Percentiles rank a stretch among this genome's conserved stretches.
These are phyloP conservation scores for Ctenicera cuprea DNA, from an alignment of 2,888 invertebrate species.

Conservation along the genomic window DNA sequence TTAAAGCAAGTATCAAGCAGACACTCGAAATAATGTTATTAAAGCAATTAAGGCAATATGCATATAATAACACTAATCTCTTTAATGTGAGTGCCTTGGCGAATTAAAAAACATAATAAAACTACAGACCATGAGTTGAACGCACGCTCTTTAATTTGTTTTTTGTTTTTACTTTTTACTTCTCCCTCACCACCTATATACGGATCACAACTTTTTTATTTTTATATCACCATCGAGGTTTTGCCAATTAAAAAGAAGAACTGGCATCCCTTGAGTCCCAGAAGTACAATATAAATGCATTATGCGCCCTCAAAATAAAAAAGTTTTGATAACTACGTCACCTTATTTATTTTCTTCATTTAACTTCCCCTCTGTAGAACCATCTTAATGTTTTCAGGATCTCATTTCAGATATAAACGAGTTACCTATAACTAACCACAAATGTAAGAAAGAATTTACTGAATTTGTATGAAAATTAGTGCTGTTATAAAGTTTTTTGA, in stretches of 20 bases:
- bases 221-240: constrained; percentile 72
- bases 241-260: constrained; percentile 70
- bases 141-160: constrained; percentile 59
- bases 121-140: constrained; percentile 53
- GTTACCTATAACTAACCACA: constrained; percentile 5
- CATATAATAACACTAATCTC: constrained; percentile 56
- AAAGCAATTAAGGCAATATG: constrained; percentile 57
- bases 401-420: constrained; percentile 30
- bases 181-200: constrained; percentile 68
- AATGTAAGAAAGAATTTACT: neutral
- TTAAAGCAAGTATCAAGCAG: constrained; percentile 26
- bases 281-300: constrained; percentile 60
- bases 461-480: no score
- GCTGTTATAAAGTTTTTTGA: no score
- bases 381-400: neutral
- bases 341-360: constrained; percentile 51
- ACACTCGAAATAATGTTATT: constrained; percentile 56
- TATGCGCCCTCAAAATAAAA: constrained; percentile 57
- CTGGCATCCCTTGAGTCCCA: constrained; percentile 56
- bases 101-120: constrained; percentile 53
- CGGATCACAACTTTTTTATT: constrained; percentile 69
- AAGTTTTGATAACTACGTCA: constrained; percentile 49
- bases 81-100: constrained; percentile 52
- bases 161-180: constrained; percentile 60
- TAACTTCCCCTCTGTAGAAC: constrained; percentile 23